A percentile compares a stretch with the other conserved stretches of the same genome.
phyloP scores from a whole-genome alignment of 1,140 invertebrate genomes.

The Lysiphlebus fabarum region DNA sequence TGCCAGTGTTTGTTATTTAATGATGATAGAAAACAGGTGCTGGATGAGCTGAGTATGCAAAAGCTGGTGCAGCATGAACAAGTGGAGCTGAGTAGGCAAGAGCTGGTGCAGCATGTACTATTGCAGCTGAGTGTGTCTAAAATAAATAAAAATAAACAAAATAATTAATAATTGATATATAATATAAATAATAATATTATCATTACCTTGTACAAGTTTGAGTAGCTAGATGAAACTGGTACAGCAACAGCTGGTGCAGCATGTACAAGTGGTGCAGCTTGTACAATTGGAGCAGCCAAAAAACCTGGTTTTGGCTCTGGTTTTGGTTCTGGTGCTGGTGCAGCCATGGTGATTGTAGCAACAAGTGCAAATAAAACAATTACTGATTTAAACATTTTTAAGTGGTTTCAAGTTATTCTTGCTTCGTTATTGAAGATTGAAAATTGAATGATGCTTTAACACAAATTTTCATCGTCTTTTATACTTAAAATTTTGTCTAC shows the following conservation, averaged over 20 bases:
- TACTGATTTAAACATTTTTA: conserved; percentile 21
- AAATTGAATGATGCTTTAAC: conserved; percentile 7
- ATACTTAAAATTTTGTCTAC: too few relatives aligned
- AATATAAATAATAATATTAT: conserved; percentile 2
- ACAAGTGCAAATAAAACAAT: conserved; percentile 24
- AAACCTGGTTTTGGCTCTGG: conserved; percentile 23
- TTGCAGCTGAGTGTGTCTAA: conserved; percentile 1
- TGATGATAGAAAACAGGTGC: background rate
- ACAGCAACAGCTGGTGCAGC: conserved; percentile 9
- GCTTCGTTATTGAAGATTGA: conserved; percentile 1
- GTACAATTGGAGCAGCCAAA: conserved; percentile 31
- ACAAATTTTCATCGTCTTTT: too few relatives aligned
- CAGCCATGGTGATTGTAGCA: conserved; percentile 37
- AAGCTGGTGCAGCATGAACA: background rate
- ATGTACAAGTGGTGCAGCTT: conserved; percentile 24
- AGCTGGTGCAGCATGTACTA: conserved; percentile 2
- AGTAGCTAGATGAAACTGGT: conserved; percentile 18
- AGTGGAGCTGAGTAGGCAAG: background rate
- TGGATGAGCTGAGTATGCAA: background rate
- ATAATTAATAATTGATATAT: background rate
- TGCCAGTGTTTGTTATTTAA: background rate
- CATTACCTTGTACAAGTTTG: conserved; percentile 13
- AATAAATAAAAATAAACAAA: background rate
- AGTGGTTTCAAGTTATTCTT: background rate
- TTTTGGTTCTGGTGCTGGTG: conserved; percentile 21